Percentiles rank a stretch among this genome's conserved stretches.
phyloP scores from a whole-genome alignment of 1,140 invertebrate species.

The Drosophila chauvacae region DNA sequence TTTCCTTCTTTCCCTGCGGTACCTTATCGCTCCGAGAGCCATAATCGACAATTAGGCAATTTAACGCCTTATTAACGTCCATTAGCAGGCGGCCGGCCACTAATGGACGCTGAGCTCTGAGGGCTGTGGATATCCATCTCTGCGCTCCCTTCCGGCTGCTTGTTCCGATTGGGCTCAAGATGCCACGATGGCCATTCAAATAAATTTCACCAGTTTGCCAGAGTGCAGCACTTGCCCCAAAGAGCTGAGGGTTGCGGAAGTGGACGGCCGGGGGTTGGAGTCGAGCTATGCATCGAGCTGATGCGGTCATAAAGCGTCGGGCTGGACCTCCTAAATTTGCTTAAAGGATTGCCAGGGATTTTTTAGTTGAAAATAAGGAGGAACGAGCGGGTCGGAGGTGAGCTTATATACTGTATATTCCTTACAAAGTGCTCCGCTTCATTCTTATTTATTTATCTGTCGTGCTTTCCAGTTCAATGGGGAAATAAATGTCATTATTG shows the following conservation, averaged over 20 bases:
- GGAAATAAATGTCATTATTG: background rate
- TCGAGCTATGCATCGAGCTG: conserved; percentile 5
- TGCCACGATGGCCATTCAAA: conserved; percentile 38
- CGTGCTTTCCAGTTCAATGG: background rate
- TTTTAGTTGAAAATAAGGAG: conserved; percentile 1
- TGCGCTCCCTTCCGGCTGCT: background rate
- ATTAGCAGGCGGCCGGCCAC: conserved; percentile 43
- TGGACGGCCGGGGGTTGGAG: background rate
- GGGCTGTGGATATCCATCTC: conserved; percentile 1
- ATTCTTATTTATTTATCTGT: background rate
- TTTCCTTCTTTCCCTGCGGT: conserved; percentile 8
- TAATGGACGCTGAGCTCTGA: conserved; percentile 27
- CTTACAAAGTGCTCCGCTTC: background rate
- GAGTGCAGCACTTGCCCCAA: conserved; percentile 23
- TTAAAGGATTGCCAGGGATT: conserved; percentile 12
- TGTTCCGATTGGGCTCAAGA: conserved; percentile 8
- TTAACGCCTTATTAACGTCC: conserved; percentile 76
- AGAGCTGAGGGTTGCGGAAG: background rate
- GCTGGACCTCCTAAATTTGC: conserved; percentile 15
- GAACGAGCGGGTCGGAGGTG: background rate
- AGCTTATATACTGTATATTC: background rate
- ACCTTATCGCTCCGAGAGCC: conserved; percentile 27
- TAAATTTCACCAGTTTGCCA: conserved; percentile 31
- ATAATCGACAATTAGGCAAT: conserved; percentile 77
- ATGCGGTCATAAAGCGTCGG: conserved; percentile 4